phyloP scores from a whole-genome alignment of 2,888 invertebrate genomes.

The Phytoseiulus persimilis region DNA sequence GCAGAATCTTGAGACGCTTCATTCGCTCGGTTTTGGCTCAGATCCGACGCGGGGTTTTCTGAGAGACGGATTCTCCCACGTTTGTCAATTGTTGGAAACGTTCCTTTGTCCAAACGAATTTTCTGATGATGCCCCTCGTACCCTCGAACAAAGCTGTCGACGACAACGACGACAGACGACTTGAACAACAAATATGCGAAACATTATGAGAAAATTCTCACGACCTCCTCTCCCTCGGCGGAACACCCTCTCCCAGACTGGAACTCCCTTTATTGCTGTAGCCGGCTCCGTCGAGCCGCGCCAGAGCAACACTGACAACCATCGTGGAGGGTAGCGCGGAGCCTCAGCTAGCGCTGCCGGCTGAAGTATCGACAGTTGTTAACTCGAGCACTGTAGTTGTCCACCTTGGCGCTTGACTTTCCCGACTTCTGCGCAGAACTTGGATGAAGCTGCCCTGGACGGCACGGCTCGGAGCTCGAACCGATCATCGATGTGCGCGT shows the following conservation, averaged over 20 bases:
- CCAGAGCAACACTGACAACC: not conserved
- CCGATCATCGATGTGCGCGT: not conserved
- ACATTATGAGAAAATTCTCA: conserved; percentile 5
- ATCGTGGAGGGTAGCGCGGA: not conserved
- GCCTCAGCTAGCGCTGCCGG: not conserved
- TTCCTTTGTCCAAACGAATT: not conserved
- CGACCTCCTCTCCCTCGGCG: not conserved
- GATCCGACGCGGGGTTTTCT: not conserved
- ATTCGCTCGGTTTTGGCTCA: not conserved
- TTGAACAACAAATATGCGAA: not conserved
- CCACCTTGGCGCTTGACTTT: not conserved
- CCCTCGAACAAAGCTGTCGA: not conserved
- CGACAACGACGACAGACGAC: not conserved
- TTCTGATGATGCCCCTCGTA: not conserved
- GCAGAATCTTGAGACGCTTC: too few species aligned
- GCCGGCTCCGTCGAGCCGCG: not conserved
- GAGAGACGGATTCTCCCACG: not conserved
- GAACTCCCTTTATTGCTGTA: not conserved
- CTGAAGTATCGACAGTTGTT: not conserved
- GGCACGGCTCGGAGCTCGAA: not conserved
- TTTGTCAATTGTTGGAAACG: not conserved
- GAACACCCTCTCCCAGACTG: not conserved
- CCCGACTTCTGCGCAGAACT: not conserved
- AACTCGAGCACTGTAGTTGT: not conserved
- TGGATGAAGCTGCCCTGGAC: not conserved